phyloP scores from a whole-genome alignment of 2,888 invertebrate genomes.

The Tigriopus californicus region DNA sequence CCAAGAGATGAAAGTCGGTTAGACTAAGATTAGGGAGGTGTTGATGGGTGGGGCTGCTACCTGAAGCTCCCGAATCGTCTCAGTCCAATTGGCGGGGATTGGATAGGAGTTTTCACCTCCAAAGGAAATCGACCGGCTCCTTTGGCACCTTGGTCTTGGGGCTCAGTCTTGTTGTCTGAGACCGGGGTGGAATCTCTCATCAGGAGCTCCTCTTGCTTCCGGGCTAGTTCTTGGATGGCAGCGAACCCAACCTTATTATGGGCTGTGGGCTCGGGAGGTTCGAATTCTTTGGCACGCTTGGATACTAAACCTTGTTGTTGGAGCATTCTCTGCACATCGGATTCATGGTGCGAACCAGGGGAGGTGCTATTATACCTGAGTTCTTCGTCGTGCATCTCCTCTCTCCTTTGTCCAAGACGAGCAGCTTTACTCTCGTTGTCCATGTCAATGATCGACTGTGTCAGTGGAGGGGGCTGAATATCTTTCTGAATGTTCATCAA shows the following conservation, averaged over 20 bases:
- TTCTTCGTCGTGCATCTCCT: too few relatives aligned
- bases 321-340: neutral
- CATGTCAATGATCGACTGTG: neutral
- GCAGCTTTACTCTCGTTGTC: too few relatives aligned
- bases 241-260: slow-evolving; percentile 45
- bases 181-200: slow-evolving; percentile 28
- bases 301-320: neutral
- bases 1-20: neutral
- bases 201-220: slow-evolving; percentile 36
- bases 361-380: too few relatives aligned
- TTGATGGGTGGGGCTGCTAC: slow-evolving; percentile 8
- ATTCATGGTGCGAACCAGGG: neutral
- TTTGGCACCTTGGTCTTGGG: neutral
- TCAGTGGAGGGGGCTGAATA: neutral
- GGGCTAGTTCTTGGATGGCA: slow-evolving; percentile 53
- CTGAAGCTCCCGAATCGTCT: slow-evolving; percentile 19
- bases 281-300: neutral
- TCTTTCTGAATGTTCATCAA: neutral
- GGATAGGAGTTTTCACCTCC: slow-evolving; percentile 17
- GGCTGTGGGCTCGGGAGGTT: neutral
- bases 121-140: slow-evolving; percentile 18
- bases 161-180: slow-evolving; percentile 2
- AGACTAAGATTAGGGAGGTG: neutral
- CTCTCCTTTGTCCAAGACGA: too few relatives aligned
- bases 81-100: slow-evolving; percentile 15